Evolutionary conservation across 2,113 vertebrate genomes (phyloP).

Genomic region (Otis tarda): DNA sequence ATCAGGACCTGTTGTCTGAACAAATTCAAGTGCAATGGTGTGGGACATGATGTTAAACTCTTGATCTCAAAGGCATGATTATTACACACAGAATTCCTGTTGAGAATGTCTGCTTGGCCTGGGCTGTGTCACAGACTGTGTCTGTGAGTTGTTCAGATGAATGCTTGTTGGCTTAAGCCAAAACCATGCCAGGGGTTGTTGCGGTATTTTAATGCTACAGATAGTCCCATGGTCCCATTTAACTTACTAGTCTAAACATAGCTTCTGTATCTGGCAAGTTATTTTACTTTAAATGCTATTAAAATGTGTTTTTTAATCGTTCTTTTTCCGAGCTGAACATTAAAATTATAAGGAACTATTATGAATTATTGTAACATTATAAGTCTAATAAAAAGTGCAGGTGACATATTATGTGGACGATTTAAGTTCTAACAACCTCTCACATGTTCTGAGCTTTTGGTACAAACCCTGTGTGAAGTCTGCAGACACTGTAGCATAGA

Average conservation of each 20-base stretch:
- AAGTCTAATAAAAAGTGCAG: background rate
- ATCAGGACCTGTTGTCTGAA: background rate
- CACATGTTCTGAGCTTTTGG: background rate
- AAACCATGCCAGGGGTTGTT: background rate
- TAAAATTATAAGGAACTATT: background rate
- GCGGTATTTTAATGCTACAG: background rate
- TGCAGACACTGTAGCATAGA: background rate
- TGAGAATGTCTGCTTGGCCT: background rate
- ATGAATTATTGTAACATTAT: background rate
- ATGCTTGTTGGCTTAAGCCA: background rate
- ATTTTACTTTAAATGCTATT: background rate
- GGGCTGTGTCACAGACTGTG: background rate
- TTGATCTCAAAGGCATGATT: background rate
- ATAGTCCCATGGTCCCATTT: background rate
- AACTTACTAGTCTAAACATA: background rate
- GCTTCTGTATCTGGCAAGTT: background rate
- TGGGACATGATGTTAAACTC: background rate
- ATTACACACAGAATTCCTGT: background rate
- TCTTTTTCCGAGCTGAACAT: background rate
- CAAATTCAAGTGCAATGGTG: rapidly evolving
- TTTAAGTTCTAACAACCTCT: background rate
- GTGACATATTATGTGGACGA: background rate
- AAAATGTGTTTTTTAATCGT: background rate
- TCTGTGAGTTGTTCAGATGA: background rate
- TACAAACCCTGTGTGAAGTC: background rate